Percentiles rank a stretch among this genome's conserved stretches.
Evolutionary conservation across 2,113 vertebrate species (phyloP).

Genomic region (Gadus chalcogrammus): DNA sequence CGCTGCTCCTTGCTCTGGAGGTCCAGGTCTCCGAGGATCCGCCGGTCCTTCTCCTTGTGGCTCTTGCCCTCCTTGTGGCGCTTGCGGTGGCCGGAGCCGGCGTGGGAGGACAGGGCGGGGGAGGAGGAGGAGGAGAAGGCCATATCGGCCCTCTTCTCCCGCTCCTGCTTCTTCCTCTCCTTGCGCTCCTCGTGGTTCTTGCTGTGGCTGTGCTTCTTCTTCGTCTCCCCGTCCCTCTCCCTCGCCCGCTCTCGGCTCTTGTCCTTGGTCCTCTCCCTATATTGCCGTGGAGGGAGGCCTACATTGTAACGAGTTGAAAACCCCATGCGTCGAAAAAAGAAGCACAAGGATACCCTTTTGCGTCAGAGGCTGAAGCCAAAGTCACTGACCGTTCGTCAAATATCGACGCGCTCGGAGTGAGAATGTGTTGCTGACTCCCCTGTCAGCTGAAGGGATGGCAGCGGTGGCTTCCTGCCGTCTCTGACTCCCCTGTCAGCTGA

Average conservation of each 20-base stretch:
- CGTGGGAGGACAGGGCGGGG: constrained; percentile 52
- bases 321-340: no score
- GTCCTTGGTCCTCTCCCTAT: constrained; percentile 33
- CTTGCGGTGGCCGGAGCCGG: constrained; percentile 41
- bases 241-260: constrained; percentile 34
- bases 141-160: constrained; percentile 59
- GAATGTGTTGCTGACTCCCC: no score
- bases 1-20: constrained; percentile 77
- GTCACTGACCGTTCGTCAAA: no score
- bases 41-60: constrained; percentile 79
- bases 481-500: no score
- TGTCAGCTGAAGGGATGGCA: no score
- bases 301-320: no score
- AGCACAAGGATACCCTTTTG: no score
- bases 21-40: constrained; percentile 80
- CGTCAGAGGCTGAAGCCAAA: no score
- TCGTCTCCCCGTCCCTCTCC: constrained; percentile 49
- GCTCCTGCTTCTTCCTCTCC: constrained; percentile 62
- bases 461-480: no score
- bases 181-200: constrained; percentile 68
- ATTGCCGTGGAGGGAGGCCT: no score
- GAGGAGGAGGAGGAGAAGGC: constrained; percentile 48
- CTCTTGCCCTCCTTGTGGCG: constrained; percentile 71
- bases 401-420: no score
- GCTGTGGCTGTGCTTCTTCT: constrained; percentile 63